Evolutionary conservation across 2,113 vertebrate species (phyloP), one percentile per base, ranked within the genome.

Genomic region (Uropsilus gracilis): DNA sequence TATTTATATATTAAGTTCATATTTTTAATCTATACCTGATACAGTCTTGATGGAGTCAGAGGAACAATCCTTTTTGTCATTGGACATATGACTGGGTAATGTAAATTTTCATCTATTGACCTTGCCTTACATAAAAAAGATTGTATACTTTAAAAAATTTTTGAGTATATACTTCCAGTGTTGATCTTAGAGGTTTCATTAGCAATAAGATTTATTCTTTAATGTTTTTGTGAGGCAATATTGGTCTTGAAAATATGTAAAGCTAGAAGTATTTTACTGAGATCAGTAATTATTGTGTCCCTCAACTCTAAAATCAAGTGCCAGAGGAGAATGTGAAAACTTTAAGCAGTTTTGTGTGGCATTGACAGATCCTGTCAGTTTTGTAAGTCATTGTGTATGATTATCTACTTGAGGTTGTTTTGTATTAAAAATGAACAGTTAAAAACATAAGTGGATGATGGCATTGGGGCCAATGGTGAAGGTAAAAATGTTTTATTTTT

Each of bases 361-460:
- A 30, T 71, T 96, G 55, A 90, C 96, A 80, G 95, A 93, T 50
- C 89, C 73, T 97, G 93, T 96, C 90, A 93, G 42, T 96, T 97
- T 97, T 97, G 30, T 94, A 97, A 94, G 88, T 97, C 37, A 69
- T 53, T 95, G 42, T 97, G 94, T 90, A 95, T 92, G 61, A 84
- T 92, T 95, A 96, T 90, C 91, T 96, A 73, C 94, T 95, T 81
- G 39, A 88, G 94, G 73, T 24, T 97, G 96, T 97, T 97, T 97
- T 97, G 66, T 97, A 96, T 95, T 93, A 94, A 93, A 96, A 94
- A 68, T 93, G 93, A 90, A 92, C 66, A 91, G 24, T 66, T 95
- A 78, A 95, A 91, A 73, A 93, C 83, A 28, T 83, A 86, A 95
- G 63, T 95, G 87, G 59, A 88, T 90, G 82, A 81, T 90, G 85